These are phyloP conservation scores for Erpornis zantholeuca DNA, from an alignment of 2,113 vertebrate species.

Conservation along the genomic window DNA sequence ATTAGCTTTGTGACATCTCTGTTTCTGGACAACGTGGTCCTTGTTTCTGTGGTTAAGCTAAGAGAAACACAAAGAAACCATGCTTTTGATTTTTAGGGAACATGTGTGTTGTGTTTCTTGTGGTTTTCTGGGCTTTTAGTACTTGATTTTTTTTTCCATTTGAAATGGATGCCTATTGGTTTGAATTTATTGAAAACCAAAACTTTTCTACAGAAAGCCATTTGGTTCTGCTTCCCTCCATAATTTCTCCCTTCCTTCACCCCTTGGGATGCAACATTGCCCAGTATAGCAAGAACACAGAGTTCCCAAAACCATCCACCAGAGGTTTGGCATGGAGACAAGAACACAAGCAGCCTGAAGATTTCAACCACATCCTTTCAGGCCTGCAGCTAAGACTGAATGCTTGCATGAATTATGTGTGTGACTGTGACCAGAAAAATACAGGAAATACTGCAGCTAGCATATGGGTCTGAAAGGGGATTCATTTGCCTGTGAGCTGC, in stretches of 20 bases:
- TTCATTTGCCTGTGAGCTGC: constrained; percentile 1
- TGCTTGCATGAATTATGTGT: not conserved
- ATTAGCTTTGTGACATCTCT: not conserved
- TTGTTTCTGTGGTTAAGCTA: not conserved
- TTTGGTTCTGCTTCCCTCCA: not conserved
- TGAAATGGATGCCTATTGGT: not conserved
- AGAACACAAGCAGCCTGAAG: constrained; percentile 40
- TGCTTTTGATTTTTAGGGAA: not conserved
- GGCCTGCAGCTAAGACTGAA: not conserved
- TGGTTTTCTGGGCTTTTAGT: not conserved
- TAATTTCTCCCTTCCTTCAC: constrained; percentile 27
- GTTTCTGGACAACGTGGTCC: not conserved
- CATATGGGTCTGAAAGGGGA: not conserved
- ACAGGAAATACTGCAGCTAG: constrained; percentile 45
- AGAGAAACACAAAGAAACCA: not conserved
- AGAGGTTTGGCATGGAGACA: constrained; percentile 57
- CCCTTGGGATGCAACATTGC: constrained; percentile 7
- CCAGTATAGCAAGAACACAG: constrained; percentile 44
- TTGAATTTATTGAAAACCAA: not conserved
- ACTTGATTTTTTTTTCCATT: not conserved
- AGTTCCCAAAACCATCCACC: constrained; percentile 56
- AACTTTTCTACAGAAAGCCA: not conserved
- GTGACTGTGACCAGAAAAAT: constrained; percentile 36
- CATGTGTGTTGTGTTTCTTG: not conserved
- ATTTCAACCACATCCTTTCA: constrained; percentile 61